These are phyloP conservation scores for Tetraodon nigroviridis DNA, from an alignment of 2,113 vertebrate genomes.

Conservation along the genomic window DNA sequence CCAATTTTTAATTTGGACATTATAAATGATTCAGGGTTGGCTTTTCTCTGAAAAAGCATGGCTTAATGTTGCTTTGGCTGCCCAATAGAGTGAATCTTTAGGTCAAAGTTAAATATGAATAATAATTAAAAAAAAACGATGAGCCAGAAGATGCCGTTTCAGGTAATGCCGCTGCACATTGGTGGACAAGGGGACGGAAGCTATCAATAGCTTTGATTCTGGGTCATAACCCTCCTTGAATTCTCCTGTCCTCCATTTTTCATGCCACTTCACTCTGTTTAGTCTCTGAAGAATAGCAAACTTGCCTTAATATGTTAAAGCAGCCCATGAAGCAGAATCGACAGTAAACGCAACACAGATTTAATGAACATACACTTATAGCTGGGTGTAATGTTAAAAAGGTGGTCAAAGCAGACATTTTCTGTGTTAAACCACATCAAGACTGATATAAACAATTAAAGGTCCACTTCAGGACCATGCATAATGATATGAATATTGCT, in stretches of 20 bases:
- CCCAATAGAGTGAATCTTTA: neutral
- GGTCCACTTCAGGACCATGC: conserved; percentile 61
- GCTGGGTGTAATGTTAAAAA: conserved; percentile 30
- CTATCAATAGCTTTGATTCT: conserved; percentile 20
- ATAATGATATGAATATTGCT: conserved; percentile 68
- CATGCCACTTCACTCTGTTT: conserved; percentile 21
- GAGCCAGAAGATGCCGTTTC: neutral
- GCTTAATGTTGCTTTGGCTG: neutral
- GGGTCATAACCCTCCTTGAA: conserved; percentile 29
- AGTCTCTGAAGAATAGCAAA: conserved; percentile 15
- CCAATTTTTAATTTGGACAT: conserved; percentile 72
- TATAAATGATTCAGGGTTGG: conserved; percentile 81
- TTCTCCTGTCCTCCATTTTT: conserved; percentile 35
- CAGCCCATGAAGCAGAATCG: neutral
- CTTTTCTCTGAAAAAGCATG: conserved; percentile 47
- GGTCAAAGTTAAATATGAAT: neutral
- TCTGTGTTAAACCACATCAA: conserved; percentile 45
- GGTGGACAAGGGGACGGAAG: conserved; percentile 3
- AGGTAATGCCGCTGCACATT: neutral
- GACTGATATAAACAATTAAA: conserved; percentile 61
- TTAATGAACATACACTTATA: conserved; percentile 12
- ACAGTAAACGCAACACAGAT: neutral
- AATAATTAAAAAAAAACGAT: neutral
- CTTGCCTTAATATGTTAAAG: conserved; percentile 34
- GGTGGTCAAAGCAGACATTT: conserved; percentile 16